phyloP scores from a whole-genome alignment of 2,888 invertebrate genomes.

The Osedax frankpressi region DNA sequence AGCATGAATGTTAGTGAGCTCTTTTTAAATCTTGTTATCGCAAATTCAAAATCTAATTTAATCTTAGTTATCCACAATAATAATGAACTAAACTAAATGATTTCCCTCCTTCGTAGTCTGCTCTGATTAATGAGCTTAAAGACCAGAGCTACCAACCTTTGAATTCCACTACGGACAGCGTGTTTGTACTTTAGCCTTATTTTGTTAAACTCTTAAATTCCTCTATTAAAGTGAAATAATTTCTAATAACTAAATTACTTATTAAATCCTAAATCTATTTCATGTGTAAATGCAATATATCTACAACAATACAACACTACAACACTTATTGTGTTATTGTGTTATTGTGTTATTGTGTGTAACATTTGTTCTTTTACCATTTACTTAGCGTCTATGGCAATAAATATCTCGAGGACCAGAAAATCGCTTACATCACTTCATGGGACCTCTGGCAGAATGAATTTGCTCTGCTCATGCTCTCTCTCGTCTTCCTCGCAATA shows the following conservation, averaged over 20 bases:
- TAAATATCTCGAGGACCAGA: slow-evolving; percentile 33
- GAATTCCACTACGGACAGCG: too few species aligned
- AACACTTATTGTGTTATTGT: too few species aligned
- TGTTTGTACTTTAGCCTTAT: too few species aligned
- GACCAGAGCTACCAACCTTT: background rate
- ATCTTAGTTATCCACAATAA: slow-evolving; percentile 31
- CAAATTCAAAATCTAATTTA: slow-evolving; percentile 40
- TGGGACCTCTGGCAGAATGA: slow-evolving; percentile 42
- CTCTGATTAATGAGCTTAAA: slow-evolving; percentile 25
- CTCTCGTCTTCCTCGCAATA: slow-evolving; percentile 31
- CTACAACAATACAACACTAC: too few species aligned
- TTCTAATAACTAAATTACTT: too few species aligned
- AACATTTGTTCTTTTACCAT: too few species aligned
- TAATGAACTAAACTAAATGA: background rate
- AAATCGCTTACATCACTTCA: slow-evolving; percentile 31
- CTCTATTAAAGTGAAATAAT: too few species aligned
- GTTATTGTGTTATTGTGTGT: too few species aligned
- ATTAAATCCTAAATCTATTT: too few species aligned
- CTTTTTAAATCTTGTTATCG: background rate
- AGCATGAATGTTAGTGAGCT: slow-evolving; percentile 37
- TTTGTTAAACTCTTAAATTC: too few species aligned
- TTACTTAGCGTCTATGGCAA: slow-evolving; percentile 29
- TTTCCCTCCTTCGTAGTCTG: background rate
- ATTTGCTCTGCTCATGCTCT: slow-evolving; percentile 33
- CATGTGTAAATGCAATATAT: too few species aligned